Base-by-base conservation (phyloP, 2,113 vertebrate genomes). In the Neoarius graeffei region DNA sequence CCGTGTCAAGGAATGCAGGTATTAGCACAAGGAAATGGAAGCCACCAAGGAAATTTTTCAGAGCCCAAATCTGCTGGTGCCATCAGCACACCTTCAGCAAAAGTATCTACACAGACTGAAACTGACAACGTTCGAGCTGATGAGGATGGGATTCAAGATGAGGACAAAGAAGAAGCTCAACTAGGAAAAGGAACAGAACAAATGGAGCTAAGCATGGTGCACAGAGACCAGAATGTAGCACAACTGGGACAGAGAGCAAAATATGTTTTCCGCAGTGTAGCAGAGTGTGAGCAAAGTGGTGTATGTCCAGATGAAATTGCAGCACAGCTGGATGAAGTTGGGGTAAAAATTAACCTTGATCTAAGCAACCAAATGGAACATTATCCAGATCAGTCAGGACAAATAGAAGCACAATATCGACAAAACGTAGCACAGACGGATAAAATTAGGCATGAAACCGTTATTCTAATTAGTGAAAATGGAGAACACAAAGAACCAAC, bases 331-430 rank as follows among this genome's bases (percentile, higher is more conserved):
- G 74, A 88, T 66, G n/a, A 54, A 52, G 67, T 13, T 25, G 50
- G 10, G n/a, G 62, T 35, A 1, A 77, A 84, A 69, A 83, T 73
- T 69, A 42, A 76, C 13, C 35, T 23, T 81, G 86, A 35, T 0
- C 20, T 14, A 30, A 81, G 35, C 81, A 83, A 84, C 73, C 67
- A 56, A 66, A 80, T 25, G n/a, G 87, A 82, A 85, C 7, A 56
- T 54, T 79, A 13, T 81, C 35, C 59, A 54, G 30, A 15, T 67
- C 76, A 59, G 9, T 66, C 25, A 23, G 73, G 30, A 59, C 52
- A 77, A 48, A 56, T 6, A 27, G 83, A 85, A 90, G 86, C 86
- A 89, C 85, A 90, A 83, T 77, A 62, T 4, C 56, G 62, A 60
- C 27, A 67, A 19, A 62, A 13, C 62, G 4, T 7, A 91, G 88